Percentiles rank a stretch among this genome's conserved stretches.
These are phyloP conservation scores for Drosophila glabriapex DNA, from an alignment of 2,888 invertebrate species.

Conservation along the genomic window DNA sequence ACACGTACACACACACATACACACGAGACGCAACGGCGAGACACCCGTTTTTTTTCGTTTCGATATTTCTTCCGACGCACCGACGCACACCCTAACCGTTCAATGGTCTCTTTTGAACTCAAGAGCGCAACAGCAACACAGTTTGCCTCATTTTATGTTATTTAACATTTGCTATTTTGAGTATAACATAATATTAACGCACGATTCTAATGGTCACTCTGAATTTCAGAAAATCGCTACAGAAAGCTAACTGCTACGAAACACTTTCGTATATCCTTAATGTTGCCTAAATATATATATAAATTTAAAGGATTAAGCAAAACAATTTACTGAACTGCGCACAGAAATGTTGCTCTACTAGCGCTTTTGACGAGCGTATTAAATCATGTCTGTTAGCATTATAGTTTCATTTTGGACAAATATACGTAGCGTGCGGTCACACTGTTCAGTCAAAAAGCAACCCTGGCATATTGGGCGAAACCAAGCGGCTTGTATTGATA, in stretches of 20 bases:
- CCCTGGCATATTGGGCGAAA: slow-evolving; percentile 4
- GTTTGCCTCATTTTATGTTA: slow-evolving; percentile 40
- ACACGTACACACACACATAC: slow-evolving; percentile 41
- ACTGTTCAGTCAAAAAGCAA: slow-evolving; percentile 5
- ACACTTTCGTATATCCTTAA: neutral
- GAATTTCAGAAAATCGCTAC: neutral
- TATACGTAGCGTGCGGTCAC: slow-evolving; percentile 13
- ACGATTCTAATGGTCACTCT: neutral
- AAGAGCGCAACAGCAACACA: slow-evolving; percentile 38
- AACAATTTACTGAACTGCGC: neutral
- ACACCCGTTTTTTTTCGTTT: slow-evolving; percentile 52
- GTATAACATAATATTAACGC: slow-evolving; percentile 11
- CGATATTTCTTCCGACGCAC: slow-evolving; percentile 22
- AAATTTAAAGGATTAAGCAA: neutral
- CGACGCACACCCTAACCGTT: slow-evolving; percentile 45
- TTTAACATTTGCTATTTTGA: slow-evolving; percentile 19
- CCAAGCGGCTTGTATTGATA: slow-evolving; percentile 3
- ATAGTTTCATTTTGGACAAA: neutral
- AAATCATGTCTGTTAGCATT: neutral
- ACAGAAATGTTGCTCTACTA: neutral
- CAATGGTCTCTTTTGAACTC: slow-evolving; percentile 48
- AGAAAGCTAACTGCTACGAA: slow-evolving; percentile 10
- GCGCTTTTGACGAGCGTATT: neutral
- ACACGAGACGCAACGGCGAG: slow-evolving; percentile 55
- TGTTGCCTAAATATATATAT: neutral